Percentiles rank a stretch among this genome's conserved stretches.
Evolutionary conservation across 2,797 vertebrate genomes (phyloP).

Genomic region (Erethizon dorsatum): DNA sequence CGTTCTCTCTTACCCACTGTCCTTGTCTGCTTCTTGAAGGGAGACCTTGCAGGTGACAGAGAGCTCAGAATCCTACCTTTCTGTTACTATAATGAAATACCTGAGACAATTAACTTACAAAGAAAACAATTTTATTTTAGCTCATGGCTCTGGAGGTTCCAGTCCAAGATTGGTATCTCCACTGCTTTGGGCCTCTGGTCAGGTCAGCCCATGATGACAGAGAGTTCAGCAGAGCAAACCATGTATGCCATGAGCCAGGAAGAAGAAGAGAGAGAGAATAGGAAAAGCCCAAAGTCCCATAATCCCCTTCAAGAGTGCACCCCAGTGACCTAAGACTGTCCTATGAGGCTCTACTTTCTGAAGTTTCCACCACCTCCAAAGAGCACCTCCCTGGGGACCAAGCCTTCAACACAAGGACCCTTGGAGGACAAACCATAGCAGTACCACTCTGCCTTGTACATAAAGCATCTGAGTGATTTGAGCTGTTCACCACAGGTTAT

Average conservation of each 20-base stretch:
- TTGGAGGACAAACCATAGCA: not conserved
- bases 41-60: not conserved
- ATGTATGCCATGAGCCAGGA: not conserved
- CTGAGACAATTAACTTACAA: not conserved
- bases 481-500: not conserved
- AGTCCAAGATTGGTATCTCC: not conserved
- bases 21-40: not conserved
- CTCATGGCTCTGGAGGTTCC: not conserved
- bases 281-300: not conserved
- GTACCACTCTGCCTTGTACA: not conserved
- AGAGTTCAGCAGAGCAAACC: not conserved
- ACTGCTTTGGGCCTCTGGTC: not conserved
- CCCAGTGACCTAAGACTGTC: not conserved
- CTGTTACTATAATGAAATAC: not conserved
- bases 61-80: not conserved
- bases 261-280: not conserved
- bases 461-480: not conserved
- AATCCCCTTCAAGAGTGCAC: not conserved
- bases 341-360: too few species aligned
- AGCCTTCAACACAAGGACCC: not conserved
- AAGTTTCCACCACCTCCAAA: not conserved
- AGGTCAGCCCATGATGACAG: not conserved
- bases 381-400: not conserved
- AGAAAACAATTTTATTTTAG: not conserved
- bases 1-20: not conserved